phyloP scores from a whole-genome alignment of 1,140 invertebrate species.

The Coelopa frigida region DNA sequence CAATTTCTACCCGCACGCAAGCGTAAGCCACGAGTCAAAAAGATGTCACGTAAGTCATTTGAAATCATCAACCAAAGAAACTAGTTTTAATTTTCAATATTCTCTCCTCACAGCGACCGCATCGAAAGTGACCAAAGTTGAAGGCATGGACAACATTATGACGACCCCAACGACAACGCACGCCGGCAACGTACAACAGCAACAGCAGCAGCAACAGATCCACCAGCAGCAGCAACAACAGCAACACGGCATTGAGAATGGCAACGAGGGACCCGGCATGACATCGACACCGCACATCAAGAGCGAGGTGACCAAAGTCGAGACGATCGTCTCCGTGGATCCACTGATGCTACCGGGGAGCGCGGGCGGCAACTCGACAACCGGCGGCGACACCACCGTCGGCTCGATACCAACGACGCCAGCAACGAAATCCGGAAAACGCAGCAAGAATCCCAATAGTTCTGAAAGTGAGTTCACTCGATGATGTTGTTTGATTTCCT shows the following conservation, averaged over 20 bases:
- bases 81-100: conserved; percentile 1
- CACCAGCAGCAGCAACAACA: conserved; percentile 27
- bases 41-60: conserved; percentile 37
- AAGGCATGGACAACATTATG: conserved; percentile 41
- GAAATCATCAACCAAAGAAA: neutral
- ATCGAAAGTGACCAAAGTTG: conserved; percentile 41
- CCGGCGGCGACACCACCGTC: conserved; percentile 22
- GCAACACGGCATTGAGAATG: conserved; percentile 36
- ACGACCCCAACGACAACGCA: conserved; percentile 35
- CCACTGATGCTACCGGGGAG: conserved; percentile 38
- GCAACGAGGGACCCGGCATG: conserved; percentile 24
- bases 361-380: conserved; percentile 16
- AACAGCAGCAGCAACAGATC: conserved; percentile 29
- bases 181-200: conserved; percentile 14
- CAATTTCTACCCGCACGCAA: conserved; percentile 46
- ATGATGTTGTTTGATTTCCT: neutral
- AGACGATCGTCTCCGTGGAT: conserved; percentile 41
- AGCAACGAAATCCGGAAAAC: conserved; percentile 25
- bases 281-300: conserved; percentile 37
- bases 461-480: conserved; percentile 25
- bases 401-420: conserved; percentile 16
- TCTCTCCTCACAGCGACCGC: conserved; percentile 24
- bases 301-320: conserved; percentile 37
- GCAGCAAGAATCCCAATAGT: conserved; percentile 35
- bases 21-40: conserved; percentile 42